Evolutionary conservation across 2,113 vertebrate genomes (phyloP).

Genomic region (Sylvilagus bachmani): DNA sequence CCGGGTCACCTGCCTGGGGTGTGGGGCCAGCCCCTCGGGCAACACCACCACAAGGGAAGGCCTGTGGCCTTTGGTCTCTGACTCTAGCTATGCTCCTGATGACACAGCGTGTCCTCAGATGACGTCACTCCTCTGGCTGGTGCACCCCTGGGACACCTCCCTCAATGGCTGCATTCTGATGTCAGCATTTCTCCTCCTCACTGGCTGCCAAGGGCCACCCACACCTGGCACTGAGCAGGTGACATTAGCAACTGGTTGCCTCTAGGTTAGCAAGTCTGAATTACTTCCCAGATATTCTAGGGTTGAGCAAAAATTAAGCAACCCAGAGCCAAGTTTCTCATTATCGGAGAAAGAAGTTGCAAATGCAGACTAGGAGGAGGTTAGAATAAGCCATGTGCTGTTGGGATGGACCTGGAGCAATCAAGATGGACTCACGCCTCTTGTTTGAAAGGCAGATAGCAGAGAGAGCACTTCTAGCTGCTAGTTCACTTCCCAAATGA

Average conservation of each 20-base stretch:
- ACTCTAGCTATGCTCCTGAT: not conserved
- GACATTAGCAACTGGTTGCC: constrained; percentile 17
- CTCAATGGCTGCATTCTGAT: not conserved
- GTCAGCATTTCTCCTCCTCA: not conserved
- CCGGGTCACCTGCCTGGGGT: not conserved
- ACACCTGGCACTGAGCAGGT: not conserved
- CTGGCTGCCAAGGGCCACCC: constrained; percentile 44
- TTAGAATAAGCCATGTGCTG: not conserved
- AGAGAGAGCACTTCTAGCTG: too few relatives aligned
- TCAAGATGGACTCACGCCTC: not conserved
- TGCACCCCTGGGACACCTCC: not conserved
- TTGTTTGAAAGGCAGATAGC: too few relatives aligned
- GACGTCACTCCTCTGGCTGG: not conserved
- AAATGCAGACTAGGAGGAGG: not conserved
- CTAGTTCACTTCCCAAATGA: too few relatives aligned
- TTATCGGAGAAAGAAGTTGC: not conserved
- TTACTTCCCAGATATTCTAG: not conserved
- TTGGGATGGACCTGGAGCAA: not conserved
- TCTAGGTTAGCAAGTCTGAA: constrained; percentile 48
- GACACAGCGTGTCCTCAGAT: not conserved
- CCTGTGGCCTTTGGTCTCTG: not conserved
- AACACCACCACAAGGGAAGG: not conserved
- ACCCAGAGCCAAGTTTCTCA: constrained; percentile 32
- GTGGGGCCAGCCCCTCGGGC: not conserved
- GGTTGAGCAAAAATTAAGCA: not conserved